A percentile compares a stretch with the other conserved stretches of the same genome.
Conservation (phyloP, 2,113 vertebrate genomes). For the Varanus komodoensis region DNA sequence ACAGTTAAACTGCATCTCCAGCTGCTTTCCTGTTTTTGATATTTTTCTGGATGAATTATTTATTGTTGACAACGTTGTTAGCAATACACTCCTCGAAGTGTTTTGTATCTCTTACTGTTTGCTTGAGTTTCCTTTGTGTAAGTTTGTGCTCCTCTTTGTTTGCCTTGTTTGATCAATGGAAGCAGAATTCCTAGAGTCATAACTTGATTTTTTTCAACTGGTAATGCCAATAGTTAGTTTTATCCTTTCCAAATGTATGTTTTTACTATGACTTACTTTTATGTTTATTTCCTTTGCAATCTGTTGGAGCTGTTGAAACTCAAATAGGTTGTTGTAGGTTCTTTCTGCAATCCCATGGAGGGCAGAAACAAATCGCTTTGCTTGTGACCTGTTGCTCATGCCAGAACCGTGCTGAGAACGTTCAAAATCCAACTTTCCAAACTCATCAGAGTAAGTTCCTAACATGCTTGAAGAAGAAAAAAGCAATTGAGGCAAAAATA, state of each 20-base stretch:
- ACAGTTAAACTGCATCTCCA: too few species aligned
- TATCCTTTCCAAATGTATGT: not conserved
- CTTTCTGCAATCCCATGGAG: constrained; percentile 88
- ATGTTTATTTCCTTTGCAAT: constrained; percentile 86
- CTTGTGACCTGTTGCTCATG: constrained; percentile 93
- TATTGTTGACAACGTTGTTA: too few species aligned
- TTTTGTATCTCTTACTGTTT: too few species aligned
- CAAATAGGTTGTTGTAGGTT: constrained; percentile 90
- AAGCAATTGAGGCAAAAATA: not conserved
- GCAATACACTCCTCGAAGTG: too few species aligned
- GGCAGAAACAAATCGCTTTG: constrained; percentile 88
- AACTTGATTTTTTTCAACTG: not conserved
- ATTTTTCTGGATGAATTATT: too few species aligned
- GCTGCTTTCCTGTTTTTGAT: too few species aligned
- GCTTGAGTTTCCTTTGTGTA: too few species aligned
- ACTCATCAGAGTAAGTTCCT: constrained; percentile 94
- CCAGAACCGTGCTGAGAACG: constrained; percentile 96
- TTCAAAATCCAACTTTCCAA: constrained; percentile 94
- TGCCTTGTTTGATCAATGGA: rapidly evolving
- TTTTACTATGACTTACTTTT: constrained; percentile 75
- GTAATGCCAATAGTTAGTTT: not conserved
- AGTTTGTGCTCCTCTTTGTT: too few species aligned
- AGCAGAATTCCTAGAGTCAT: too few species aligned
- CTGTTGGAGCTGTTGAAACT: constrained; percentile 86
- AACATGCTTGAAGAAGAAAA: constrained; percentile 81